Evolutionary conservation across 1,140 invertebrate species (phyloP).

Genomic region (Drosophila watanabei): DNA sequence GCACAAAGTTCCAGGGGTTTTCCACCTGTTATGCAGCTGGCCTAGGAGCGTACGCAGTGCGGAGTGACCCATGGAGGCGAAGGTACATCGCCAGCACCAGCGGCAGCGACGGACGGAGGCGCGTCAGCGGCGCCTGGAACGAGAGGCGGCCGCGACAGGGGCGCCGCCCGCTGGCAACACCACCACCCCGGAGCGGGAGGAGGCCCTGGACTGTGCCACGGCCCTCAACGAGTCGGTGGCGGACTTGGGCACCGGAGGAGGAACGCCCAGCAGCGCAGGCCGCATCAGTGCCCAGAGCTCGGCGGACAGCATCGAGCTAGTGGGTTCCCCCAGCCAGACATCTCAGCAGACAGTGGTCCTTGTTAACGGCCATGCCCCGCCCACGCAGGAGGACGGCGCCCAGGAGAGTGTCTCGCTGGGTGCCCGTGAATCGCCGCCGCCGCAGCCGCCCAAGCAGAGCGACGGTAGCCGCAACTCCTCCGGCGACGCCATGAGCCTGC

Average conservation of each 20-base stretch:
- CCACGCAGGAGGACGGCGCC: slow-evolving; percentile 42
- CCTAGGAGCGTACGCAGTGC: slow-evolving; percentile 28
- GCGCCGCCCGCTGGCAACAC: slow-evolving; percentile 14
- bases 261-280: slow-evolving; percentile 51
- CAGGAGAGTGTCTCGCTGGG: slow-evolving; percentile 60
- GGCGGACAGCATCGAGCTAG: slow-evolving; percentile 74
- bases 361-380: slow-evolving; percentile 77
- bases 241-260: slow-evolving; percentile 34
- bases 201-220: slow-evolving; percentile 58
- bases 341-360: slow-evolving; percentile 80
- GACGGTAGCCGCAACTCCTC: slow-evolving; percentile 82
- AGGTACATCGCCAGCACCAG: slow-evolving; percentile 84
- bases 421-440: slow-evolving; percentile 44
- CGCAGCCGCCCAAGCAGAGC: slow-evolving; percentile 67
- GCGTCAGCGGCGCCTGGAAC: slow-evolving; percentile 68
- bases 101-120: slow-evolving; percentile 78
- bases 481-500: slow-evolving; percentile 78
- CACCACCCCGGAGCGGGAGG: slow-evolving; percentile 48
- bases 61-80: slow-evolving; percentile 62
- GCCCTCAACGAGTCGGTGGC: slow-evolving; percentile 60
- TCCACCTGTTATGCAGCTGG: slow-evolving; percentile 75
- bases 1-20: slow-evolving; percentile 42
- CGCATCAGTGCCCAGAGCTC: slow-evolving; percentile 76
- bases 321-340: slow-evolving; percentile 72
- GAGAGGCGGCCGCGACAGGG: slow-evolving; percentile 64